These are phyloP conservation scores for Danaus plexippus DNA, from an alignment of 1,140 invertebrate species.

Conservation along the genomic window DNA sequence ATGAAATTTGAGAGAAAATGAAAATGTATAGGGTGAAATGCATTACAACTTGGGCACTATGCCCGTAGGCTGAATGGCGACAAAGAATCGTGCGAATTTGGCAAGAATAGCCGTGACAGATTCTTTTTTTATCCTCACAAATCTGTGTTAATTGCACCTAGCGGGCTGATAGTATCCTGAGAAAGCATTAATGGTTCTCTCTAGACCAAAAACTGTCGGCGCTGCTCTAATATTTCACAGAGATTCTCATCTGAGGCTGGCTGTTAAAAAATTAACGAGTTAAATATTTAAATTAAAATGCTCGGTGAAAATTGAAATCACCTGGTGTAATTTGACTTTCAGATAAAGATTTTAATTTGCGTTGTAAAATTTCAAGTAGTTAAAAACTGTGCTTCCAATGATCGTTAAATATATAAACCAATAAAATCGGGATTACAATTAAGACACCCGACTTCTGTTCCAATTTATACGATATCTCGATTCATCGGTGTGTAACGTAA, in stretches of 20 bases:
- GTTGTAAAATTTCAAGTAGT: conserved; percentile 16
- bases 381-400: neutral
- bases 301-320: conserved; percentile 13
- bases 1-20: too few species aligned
- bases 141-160: conserved; percentile 45
- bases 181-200: conserved; percentile 32
- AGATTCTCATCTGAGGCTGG: conserved; percentile 24
- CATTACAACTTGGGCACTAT: conserved; percentile 28
- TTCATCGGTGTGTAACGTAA: too few species aligned
- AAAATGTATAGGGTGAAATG: conserved; percentile 9
- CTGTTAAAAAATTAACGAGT: conserved; percentile 26
- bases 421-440: too few species aligned
- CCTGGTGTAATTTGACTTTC: conserved; percentile 16
- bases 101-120: conserved; percentile 36
- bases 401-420: too few species aligned
- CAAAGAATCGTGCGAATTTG: conserved; percentile 27
- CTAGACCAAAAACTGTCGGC: conserved; percentile 29
- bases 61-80: conserved; percentile 26
- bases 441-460: too few species aligned
- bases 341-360: conserved; percentile 18
- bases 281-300: conserved; percentile 17
- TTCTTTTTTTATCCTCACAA: conserved; percentile 29
- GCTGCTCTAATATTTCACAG: conserved; percentile 23
- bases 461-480: too few species aligned
- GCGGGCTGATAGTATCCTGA: conserved; percentile 24